Percentiles rank a stretch among this genome's conserved stretches.
phyloP scores from a whole-genome alignment of 2,797 vertebrate genomes.

The Gadopsis marmoratus region DNA sequence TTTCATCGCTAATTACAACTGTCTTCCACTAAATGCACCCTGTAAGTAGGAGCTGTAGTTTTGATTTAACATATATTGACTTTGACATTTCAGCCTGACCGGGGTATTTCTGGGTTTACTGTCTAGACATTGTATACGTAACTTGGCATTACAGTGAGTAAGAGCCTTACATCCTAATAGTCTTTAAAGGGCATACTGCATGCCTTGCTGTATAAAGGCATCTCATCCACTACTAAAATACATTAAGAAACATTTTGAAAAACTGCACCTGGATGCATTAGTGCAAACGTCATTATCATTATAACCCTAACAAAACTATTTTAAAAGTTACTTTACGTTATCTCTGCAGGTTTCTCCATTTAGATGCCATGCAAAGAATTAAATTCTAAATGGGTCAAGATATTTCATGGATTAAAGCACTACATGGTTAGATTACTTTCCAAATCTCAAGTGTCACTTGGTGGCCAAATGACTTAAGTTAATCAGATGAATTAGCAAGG shows the following conservation, averaged over 20 bases:
- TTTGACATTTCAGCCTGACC: slow-evolving; percentile 57
- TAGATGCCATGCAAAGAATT: neutral
- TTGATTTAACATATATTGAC: slow-evolving; percentile 25
- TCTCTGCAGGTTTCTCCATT: neutral
- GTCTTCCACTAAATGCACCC: neutral
- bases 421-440: slow-evolving; percentile 28
- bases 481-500: slow-evolving; percentile 77
- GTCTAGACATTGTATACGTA: slow-evolving; percentile 65
- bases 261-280: neutral
- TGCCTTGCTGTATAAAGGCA: slow-evolving; percentile 10
- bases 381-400: slow-evolving; percentile 45
- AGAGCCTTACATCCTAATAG: slow-evolving; percentile 80
- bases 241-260: neutral
- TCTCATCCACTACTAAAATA: neutral
- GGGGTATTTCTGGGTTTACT: slow-evolving; percentile 68
- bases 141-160: slow-evolving; percentile 73
- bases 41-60: neutral
- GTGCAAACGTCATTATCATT: neutral
- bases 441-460: slow-evolving; percentile 31
- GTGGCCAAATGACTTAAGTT: slow-evolving; percentile 70
- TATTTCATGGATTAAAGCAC: slow-evolving; percentile 44
- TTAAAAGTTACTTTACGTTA: neutral
- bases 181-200: slow-evolving; percentile 72
- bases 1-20: neutral
- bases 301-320: neutral